Base-by-base conservation (phyloP, 2,113 vertebrate species). In the Ptychochromis oligacanthus region DNA sequence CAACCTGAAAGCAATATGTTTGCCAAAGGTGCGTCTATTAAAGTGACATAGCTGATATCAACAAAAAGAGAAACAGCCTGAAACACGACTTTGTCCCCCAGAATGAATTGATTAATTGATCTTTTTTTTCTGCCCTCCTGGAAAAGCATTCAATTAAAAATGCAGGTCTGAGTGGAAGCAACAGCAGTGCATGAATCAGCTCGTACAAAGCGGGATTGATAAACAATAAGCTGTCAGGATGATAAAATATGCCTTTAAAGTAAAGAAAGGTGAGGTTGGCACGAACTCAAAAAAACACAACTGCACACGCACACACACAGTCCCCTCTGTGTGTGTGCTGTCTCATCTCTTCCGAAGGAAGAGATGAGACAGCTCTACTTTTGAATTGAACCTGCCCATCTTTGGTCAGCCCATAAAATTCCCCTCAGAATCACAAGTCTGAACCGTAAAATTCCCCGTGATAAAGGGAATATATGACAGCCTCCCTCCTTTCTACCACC, bases 391-490 rank as follows among this genome's bases (percentile, higher is more conserved):
- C 80, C 88, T 82, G 82, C 85, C 88, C 81, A 89, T 91, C 91
- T 91, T 87, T 82, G 87, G 91, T 82, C 80, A 84, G 85, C 67
- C 88, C 82, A 86, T 92, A 90, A 89, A 92, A 93, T 88, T 91
- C 88, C 86, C 65, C 80, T 90, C 87, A 92, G 90, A 94, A 92
- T 92, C 91, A 92, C 90, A 83, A 75, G 87, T 88, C 88, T 93
- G 85, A 86, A 86, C 89, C 89, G 61, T 93, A 92, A 94, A 92
- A 92, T 87, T 92, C 77, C 84, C 70, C 5, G 58, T 88, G 91
- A 94, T 92, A 93, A 93, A 92, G 87, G 87, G 90, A 91, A 86
- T 91, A 88, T 90, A 88, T 92, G 90, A 90, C 90, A 88, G 72
- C 74, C 80, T n/a, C 46, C 61, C 61, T 20, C 74, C 60, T 58